Evolutionary conservation across 37 sponge, comb jelly and placozoan species (phyloP), one percentile per base, ranked within the genome.

Genomic region (Ianthella basta): DNA sequence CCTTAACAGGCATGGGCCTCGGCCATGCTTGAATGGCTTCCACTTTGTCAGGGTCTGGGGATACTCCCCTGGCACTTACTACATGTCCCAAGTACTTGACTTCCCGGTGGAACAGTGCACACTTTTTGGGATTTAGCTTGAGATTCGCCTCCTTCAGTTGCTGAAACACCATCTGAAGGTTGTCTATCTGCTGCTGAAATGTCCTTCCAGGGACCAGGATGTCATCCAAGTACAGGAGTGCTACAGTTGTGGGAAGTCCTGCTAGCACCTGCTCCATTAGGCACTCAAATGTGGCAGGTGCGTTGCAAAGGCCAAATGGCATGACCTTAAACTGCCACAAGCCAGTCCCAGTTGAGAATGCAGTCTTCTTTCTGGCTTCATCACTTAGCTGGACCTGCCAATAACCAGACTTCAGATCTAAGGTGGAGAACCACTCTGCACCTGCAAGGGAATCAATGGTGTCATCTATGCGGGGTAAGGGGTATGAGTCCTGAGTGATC

Each of bases 1-100:
- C 14, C 14, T 15, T 14, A 68, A 68, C 70, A 68, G 15, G 14
- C 13, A 13, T 27, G 15, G 70, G 70, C 14, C 23, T 68, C 14
- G 70, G 32, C 70, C 70, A 68, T 23, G 14, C 70, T 27, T 68
- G 56, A 12, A 80, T 34, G 15, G 27, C 29, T 15, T 40, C 56
- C 8, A 80, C n/a, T 32, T 80, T 80, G 4, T 15, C 13, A 54
- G 56, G 24, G 54, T 80, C 81, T 23, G 81, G 81, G n/a, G n/a
- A n/a, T n/a, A n/a, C n/a, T n/a, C n/a, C n/a, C n/a, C n/a, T n/a
- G n/a, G 84, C 84, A 27, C 32, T 55, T 0, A 81, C 82, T 8
- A 60, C 36, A 16, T 81, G 82, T 5, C 82, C 82, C 38, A 81
- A 30, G 13, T 83, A 83, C 54, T 38, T 21, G 15, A 65, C 84